Percentiles rank a stretch among this genome's conserved stretches.
Conservation (phyloP, 2,797 vertebrate genomes). For the Pyrocephalus nanus region DNA sequence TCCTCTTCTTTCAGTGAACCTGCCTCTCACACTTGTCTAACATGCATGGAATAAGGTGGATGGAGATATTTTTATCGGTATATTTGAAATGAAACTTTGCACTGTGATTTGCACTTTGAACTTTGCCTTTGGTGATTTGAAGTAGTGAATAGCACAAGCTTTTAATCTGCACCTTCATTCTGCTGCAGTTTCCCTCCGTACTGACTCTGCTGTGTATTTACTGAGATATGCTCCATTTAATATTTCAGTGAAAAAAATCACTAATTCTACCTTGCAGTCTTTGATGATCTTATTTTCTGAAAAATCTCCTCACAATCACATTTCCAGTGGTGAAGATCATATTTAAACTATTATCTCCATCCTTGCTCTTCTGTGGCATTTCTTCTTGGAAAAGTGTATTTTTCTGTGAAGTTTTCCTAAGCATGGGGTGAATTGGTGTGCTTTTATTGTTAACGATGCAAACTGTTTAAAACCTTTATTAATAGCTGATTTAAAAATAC, state of each 20-base stretch:
- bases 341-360: constrained; percentile 37
- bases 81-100: constrained; percentile 6
- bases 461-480: constrained; percentile 48
- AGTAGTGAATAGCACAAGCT: constrained; percentile 17
- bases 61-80: neutral
- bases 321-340: constrained; percentile 18
- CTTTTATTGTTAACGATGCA: constrained; percentile 45
- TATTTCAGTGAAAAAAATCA: constrained; percentile 34
- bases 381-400: constrained; percentile 57
- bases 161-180: constrained; percentile 33
- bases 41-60: constrained; percentile 66
- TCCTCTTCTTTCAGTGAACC: constrained; percentile 34
- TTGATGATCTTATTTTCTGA: constrained; percentile 50
- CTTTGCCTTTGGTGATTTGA: neutral
- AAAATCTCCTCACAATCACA: constrained; percentile 46
- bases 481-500: constrained; percentile 33
- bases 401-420: constrained; percentile 58
- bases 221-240: constrained; percentile 18
- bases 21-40: constrained; percentile 35
- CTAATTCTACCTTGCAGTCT: constrained; percentile 58
- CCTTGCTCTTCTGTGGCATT: constrained; percentile 42
- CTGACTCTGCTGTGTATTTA: constrained; percentile 39
- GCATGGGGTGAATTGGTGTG: constrained; percentile 63
- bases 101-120: too few species aligned
- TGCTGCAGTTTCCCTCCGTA: constrained; percentile 19